Percentiles rank a stretch among this genome's conserved stretches.
These are phyloP conservation scores for Catharus fuscescens DNA, from an alignment of 2,113 vertebrate species.

Conservation along the genomic window DNA sequence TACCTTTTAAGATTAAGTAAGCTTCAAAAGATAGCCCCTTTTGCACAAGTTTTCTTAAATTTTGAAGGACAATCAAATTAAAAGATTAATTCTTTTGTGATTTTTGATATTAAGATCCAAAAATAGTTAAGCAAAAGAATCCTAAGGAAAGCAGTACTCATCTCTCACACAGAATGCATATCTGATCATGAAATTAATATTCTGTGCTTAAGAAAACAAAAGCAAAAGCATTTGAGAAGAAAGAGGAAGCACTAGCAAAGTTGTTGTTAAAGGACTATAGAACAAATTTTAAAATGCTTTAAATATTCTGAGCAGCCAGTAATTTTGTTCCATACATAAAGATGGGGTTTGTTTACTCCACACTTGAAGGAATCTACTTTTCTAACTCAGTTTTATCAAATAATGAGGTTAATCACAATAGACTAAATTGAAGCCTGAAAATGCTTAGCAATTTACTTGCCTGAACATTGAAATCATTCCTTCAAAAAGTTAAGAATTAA, in stretches of 20 bases:
- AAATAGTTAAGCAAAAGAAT: neutral
- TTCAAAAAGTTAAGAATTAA: conserved; percentile 6
- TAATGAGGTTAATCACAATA: neutral
- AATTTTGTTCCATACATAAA: neutral
- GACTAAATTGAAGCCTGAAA: neutral
- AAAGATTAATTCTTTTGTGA: neutral
- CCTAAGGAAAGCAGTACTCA: neutral
- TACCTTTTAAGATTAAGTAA: neutral
- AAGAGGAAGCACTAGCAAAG: neutral
- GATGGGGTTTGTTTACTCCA: neutral
- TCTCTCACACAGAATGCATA: neutral
- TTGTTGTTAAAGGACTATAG: neutral
- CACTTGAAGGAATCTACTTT: neutral
- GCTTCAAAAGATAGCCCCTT: neutral
- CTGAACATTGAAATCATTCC: neutral
- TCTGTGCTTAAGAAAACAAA: neutral
- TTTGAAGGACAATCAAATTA: neutral
- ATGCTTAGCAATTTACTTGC: neutral
- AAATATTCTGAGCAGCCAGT: neutral
- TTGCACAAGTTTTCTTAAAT: neutral
- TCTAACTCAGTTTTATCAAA: neutral
- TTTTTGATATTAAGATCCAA: neutral
- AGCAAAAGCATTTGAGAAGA: neutral
- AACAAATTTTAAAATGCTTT: neutral
- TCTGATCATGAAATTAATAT: neutral